Evolutionary conservation across 2,113 vertebrate species (phyloP).

Genomic region (Tinamus guttatus): DNA sequence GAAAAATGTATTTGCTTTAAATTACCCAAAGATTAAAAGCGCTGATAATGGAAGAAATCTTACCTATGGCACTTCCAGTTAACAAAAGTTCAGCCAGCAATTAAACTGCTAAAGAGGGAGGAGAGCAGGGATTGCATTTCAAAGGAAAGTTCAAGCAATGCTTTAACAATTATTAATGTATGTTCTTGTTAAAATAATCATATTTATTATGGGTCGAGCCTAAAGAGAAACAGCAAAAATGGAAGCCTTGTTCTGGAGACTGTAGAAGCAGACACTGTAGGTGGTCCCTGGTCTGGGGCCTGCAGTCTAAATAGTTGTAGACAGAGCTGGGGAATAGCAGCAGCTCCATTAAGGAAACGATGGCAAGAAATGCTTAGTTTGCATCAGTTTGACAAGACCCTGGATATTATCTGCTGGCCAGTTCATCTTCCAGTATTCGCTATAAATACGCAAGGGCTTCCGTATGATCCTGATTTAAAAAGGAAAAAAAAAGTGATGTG

Average conservation of each 20-base stretch:
- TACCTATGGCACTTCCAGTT: conserved; percentile 67
- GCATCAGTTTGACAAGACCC: neutral
- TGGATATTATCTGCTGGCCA: neutral
- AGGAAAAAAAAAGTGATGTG: neutral
- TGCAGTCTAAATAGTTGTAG: conserved; percentile 30
- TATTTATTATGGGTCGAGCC: conserved; percentile 64
- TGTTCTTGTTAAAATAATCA: conserved; percentile 70
- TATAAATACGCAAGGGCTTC: neutral
- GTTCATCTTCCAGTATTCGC: neutral
- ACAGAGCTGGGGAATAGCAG: conserved; percentile 25
- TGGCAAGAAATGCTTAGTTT: neutral
- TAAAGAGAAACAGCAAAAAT: conserved; percentile 54
- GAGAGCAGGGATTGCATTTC: conserved; percentile 53
- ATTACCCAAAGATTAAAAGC: conserved; percentile 54
- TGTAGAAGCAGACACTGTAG: conserved; percentile 28
- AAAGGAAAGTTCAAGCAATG: conserved; percentile 41
- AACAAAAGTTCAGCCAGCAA: conserved; percentile 58
- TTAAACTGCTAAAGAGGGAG: conserved; percentile 44
- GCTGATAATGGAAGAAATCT: conserved; percentile 52
- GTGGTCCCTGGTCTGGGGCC: conserved; percentile 50
- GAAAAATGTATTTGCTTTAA: conserved; percentile 55
- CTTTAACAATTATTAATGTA: conserved; percentile 66
- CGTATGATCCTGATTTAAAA: neutral
- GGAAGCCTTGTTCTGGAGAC: conserved; percentile 36
- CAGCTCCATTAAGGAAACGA: neutral